Base-by-base conservation (phyloP, 2,888 invertebrate genomes). In the Chesias legatella region DNA sequence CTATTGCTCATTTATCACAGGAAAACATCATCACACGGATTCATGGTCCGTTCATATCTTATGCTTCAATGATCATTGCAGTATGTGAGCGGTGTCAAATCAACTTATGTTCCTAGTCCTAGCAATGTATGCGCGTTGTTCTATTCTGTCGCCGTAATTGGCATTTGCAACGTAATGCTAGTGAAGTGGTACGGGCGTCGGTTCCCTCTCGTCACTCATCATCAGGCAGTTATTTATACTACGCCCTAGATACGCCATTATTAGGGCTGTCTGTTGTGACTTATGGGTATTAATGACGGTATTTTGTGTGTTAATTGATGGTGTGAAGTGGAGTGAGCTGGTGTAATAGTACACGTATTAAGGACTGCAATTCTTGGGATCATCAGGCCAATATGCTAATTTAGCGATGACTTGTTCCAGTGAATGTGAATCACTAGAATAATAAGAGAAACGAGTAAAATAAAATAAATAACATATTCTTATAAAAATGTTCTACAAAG, bases 131-230 rank as follows among this genome's bases (percentile, higher is more conserved):
- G 33, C 43, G 53, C 46, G 48, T 41, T 26, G 44, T 52, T 41
- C 43, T 23, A 8, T 23, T 22, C 10, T 29, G 43, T 51, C 38
- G 27, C 45, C 33, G 60, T 65, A 68, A 68, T 67, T 66, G 67
- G 51, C 71, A 71, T 71, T 73, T 73, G 69, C 61, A 57, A 45
- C 48, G 48, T 48, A 43, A 48, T 57, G 61, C 57, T 54, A 63
- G 63, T 59, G 62, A 56, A 63, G 58, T 59, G 57, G 54, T 56
- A 44, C 64, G 44, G 49, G 58, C 57, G 58, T 53, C 54, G 56
- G 73, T 70, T 74, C 79, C 76, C 78, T 21, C 11, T 74, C 67
- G 77, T 79, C 80, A 79, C 58, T 79, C 79, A 74, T 79, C 75
- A 78, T 80, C 67, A 71, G 52, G 20, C n/a, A 8, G 58, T 56